Base-by-base conservation (phyloP, 2,113 vertebrate genomes). In the Cyprinus carpio region DNA sequence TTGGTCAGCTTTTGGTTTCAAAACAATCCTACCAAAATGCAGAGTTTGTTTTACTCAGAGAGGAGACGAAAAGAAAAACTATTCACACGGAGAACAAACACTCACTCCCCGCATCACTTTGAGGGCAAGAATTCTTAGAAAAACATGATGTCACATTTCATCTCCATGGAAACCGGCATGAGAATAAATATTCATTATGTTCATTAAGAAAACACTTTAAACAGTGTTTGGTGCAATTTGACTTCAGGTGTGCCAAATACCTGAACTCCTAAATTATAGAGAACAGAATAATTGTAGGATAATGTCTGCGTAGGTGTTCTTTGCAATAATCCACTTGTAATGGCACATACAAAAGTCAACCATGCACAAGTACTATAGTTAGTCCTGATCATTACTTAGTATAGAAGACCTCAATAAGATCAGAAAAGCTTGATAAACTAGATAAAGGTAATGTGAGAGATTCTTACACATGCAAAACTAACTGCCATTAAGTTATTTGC, bases 1-100 rank as follows among this genome's bases (percentile, higher is more conserved):
- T 88, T 72, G 71, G 81, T 72, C 81, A 69, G 71, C 37, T 75
- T 77, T 76, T 27, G 60, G 67, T 75, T 81, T 29, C 82, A 81
- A 86, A 81, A 62, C 83, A 62, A 60, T 51, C 69, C 60, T 27
- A 25, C n/a, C 71, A 71, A 87, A 83, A 54, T 74, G 51, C 5
- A 67, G 13, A 34, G 23, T 20, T 65, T 69, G 49, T 27, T 69
- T 77, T 20, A 49, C 51, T 75, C 65, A 9, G 43, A 81, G 76
- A 34, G 34, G 40, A 56, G 69, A 49, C 15, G 72, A 82, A 5
- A 78, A 64, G 37, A 78, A 82, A 69, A 85, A 67, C 16, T 31
- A 11, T 69, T 67, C 79, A 27, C 62, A 56, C 8, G 1, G 31
- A 79, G 76, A 79, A 25, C 31, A 79, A 60, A 79, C 34, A 43